Conservation (phyloP, 1,140 invertebrate genomes). For the Arctopsyche grandis region DNA sequence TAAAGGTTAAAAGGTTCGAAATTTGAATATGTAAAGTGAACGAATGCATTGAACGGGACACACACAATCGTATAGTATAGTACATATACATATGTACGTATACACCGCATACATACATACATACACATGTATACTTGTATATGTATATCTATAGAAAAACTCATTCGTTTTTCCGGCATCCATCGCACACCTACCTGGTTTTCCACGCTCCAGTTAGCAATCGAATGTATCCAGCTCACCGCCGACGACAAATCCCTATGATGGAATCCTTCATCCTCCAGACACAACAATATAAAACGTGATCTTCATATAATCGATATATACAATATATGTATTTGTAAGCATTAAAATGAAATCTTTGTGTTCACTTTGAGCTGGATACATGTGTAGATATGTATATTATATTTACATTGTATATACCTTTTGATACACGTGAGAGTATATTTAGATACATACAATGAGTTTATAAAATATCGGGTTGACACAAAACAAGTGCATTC, state of each 20-base stretch:
- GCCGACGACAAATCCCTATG: conserved; percentile 8
- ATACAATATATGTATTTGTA: neutral
- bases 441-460: too few relatives aligned
- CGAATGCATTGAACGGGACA: neutral
- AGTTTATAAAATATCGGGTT: too few relatives aligned
- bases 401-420: too few relatives aligned
- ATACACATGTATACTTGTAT: neutral
- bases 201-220: conserved; percentile 27
- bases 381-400: too few relatives aligned
- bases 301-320: neutral
- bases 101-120: neutral
- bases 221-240: conserved; percentile 18
- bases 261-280: neutral
- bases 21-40: neutral
- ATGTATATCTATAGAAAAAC: neutral
- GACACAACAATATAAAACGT: conserved; percentile 7
- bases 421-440: too few relatives aligned
- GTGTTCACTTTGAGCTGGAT: too few relatives aligned
- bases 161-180: too few relatives aligned
- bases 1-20: neutral
- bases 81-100: neutral
- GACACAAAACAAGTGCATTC: too few relatives aligned
- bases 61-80: neutral
- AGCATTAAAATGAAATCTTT: too few relatives aligned
- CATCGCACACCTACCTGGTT: neutral